Conservation (phyloP, 2,113 vertebrate species). For the Xenopus laevis region DNA sequence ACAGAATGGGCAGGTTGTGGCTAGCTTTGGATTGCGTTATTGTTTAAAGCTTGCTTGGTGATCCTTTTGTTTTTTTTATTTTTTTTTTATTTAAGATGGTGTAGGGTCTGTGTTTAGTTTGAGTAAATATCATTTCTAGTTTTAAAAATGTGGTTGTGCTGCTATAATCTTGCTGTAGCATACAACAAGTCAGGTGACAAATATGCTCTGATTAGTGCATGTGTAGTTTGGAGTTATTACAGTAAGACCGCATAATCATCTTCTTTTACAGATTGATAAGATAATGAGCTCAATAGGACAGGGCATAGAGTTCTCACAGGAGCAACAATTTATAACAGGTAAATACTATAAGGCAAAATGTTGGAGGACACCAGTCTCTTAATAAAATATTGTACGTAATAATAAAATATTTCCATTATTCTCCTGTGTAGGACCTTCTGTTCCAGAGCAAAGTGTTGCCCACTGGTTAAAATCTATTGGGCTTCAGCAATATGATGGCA, state of each 20-base stretch:
- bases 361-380: neutral
- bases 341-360: conserved; percentile 38
- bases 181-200: neutral
- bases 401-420: neutral
- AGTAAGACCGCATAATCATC: neutral
- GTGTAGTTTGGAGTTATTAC: too few species aligned
- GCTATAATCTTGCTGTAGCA: neutral
- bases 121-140: neutral
- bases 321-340: conserved; percentile 91
- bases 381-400: neutral
- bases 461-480: conserved; percentile 94
- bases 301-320: conserved; percentile 93
- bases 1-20: neutral
- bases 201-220: too few species aligned
- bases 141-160: neutral
- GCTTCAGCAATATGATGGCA: conserved; percentile 95
- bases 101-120: neutral
- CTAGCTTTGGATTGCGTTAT: neutral
- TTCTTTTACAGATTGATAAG: conserved; percentile 87
- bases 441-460: conserved; percentile 88
- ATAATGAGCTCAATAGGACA: conserved; percentile 98
- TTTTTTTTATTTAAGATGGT: neutral
- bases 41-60: too few species aligned
- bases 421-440: conserved; percentile 82
- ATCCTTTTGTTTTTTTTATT: neutral